Percentiles rank a stretch among this genome's conserved stretches.
These are phyloP conservation scores for Hyalella azteca DNA, from an alignment of 2,888 invertebrate genomes.

Conservation along the genomic window DNA sequence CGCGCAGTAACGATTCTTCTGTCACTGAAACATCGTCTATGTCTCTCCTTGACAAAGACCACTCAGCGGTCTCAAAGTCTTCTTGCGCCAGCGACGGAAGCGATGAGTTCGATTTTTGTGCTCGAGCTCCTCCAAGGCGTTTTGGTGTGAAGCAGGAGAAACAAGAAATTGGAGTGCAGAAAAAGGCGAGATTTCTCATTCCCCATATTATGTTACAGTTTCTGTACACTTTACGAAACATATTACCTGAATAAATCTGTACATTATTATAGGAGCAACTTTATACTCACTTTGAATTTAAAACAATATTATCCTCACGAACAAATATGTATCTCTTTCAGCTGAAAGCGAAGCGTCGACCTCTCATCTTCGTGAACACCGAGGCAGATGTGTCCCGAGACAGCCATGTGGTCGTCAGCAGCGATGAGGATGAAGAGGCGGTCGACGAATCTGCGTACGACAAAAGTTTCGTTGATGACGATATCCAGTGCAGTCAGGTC, in stretches of 20 bases:
- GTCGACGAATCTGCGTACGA: neutral
- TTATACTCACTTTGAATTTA: neutral
- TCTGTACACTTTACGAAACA: no score
- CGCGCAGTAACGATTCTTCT: no score
- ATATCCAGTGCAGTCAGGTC: neutral
- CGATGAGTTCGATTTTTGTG: neutral
- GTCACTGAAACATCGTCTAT: no score
- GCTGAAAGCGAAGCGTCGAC: no score
- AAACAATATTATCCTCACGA: no score
- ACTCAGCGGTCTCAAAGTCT: no score
- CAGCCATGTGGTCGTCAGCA: constrained; percentile 23
- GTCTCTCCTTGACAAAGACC: no score
- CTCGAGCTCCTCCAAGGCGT: neutral
- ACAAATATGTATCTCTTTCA: no score
- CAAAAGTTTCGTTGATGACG: constrained; percentile 8
- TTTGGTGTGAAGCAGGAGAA: no score
- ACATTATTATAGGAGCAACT: no score
- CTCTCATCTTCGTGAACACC: neutral
- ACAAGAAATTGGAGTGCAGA: neutral
- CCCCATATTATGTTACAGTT: no score
- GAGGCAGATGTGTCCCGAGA: constrained; percentile 17
- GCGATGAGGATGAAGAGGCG: neutral
- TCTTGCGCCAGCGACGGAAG: neutral
- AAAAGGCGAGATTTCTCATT: neutral
- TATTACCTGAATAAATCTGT: no score